Percentiles rank a stretch among this genome's conserved stretches.
These are phyloP conservation scores for Drosophila nigromelanica DNA, from an alignment of 1,140 invertebrate genomes.

Conservation along the genomic window DNA sequence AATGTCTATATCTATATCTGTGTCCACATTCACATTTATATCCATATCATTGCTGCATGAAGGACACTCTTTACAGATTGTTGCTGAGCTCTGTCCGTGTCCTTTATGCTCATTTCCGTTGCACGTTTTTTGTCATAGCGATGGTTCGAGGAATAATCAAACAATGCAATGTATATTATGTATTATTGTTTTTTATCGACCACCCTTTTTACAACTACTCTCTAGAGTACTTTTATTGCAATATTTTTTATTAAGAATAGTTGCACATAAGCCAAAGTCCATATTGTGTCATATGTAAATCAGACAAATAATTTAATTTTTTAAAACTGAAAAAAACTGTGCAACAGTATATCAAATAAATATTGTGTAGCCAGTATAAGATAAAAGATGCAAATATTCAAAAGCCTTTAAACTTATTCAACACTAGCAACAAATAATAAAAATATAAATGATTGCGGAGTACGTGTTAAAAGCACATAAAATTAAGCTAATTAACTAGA, in stretches of 20 bases:
- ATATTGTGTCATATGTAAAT: slow-evolving; percentile 9
- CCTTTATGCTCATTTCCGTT: slow-evolving; percentile 28
- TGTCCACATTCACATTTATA: slow-evolving; percentile 15
- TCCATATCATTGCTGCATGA: slow-evolving; percentile 16
- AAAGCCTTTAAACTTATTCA: too few relatives aligned
- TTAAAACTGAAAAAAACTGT: background rate
- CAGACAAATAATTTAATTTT: background rate
- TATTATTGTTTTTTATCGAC: slow-evolving; percentile 36
- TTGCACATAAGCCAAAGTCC: slow-evolving; percentile 1
- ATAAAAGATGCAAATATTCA: too few relatives aligned
- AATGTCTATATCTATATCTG: slow-evolving; percentile 35
- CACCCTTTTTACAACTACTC: background rate
- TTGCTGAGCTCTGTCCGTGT: slow-evolving; percentile 4
- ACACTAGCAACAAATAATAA: too few relatives aligned
- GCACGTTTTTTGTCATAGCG: slow-evolving; percentile 41
- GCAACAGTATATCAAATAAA: slow-evolving; percentile 2
- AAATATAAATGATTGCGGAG: too few relatives aligned
- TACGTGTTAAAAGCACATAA: too few relatives aligned
- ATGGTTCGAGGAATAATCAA: slow-evolving; percentile 41
- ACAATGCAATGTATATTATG: slow-evolving; percentile 55
- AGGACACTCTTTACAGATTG: slow-evolving; percentile 29
- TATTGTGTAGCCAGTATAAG: background rate
- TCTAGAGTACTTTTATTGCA: background rate
- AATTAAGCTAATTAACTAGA: too few relatives aligned
- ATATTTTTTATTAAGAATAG: background rate